A percentile compares a stretch with the other conserved stretches of the same genome.
Conservation (phyloP, 2,113 vertebrate genomes). For the Illadopsis cleaveri region DNA sequence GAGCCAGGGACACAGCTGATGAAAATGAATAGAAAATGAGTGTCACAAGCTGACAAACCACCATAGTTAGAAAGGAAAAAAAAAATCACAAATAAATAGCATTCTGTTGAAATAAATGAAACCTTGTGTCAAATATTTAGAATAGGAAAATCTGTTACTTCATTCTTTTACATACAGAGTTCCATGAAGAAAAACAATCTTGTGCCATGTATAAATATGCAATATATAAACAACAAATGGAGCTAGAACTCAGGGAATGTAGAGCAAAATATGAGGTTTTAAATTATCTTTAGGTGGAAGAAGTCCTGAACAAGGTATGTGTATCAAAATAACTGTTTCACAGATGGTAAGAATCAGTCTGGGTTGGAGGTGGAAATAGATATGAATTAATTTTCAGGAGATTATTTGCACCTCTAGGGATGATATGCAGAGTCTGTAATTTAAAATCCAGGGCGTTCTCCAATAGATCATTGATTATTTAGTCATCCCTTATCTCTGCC, state of each 20-base stretch:
- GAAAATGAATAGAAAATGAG: conserved; percentile 13
- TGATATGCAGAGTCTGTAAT: background rate
- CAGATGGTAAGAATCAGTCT: background rate
- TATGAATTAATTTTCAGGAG: background rate
- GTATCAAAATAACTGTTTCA: background rate
- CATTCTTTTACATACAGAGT: background rate
- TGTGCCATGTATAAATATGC: background rate
- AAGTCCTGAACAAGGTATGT: background rate
- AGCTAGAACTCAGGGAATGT: background rate
- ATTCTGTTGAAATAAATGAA: conserved; percentile 7
- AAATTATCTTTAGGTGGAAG: background rate
- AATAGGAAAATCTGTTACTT: background rate
- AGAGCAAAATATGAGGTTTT: background rate
- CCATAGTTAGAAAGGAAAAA: background rate
- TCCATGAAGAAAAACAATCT: background rate
- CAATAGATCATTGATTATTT: background rate
- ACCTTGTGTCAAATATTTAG: background rate
- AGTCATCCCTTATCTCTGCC: background rate
- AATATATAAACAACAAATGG: background rate
- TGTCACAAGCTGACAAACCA: background rate
- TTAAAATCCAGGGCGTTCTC: background rate
- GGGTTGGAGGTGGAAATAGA: background rate
- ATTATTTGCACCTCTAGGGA: background rate
- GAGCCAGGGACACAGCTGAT: conserved; percentile 17
- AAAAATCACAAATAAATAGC: background rate